These are phyloP conservation scores for Acanthurus tractus DNA, from an alignment of 2,797 vertebrate species.

Conservation along the genomic window DNA sequence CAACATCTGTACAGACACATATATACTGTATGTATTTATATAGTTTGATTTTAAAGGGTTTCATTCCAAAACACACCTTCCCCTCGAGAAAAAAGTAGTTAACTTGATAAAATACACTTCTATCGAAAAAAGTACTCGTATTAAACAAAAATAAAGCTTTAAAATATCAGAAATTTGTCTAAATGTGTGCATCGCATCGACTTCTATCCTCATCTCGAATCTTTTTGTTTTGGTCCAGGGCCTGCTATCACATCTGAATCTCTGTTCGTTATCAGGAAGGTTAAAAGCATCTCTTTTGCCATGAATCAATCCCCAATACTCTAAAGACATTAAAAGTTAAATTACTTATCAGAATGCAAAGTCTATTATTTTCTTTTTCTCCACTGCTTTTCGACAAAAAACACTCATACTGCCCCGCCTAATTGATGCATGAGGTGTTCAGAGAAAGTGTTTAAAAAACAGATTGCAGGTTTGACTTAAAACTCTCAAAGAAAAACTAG, in stretches of 20 bases:
- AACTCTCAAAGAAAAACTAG: slow-evolving; percentile 41
- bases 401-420: background rate
- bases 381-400: slow-evolving; percentile 7
- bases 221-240: slow-evolving; percentile 28
- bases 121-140: slow-evolving; percentile 62
- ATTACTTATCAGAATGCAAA: background rate
- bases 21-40: slow-evolving; percentile 44
- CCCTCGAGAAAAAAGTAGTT: slow-evolving; percentile 42
- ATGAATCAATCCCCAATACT: slow-evolving; percentile 2
- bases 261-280: background rate
- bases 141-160: slow-evolving; percentile 62
- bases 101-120: slow-evolving; percentile 72
- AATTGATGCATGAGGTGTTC: background rate
- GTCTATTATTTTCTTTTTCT: background rate
- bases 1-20: slow-evolving; percentile 58
- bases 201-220: slow-evolving; percentile 11
- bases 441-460: slow-evolving; percentile 13
- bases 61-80: slow-evolving; percentile 69
- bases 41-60: slow-evolving; percentile 67
- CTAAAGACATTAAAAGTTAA: slow-evolving; percentile 8
- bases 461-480: slow-evolving; percentile 15
- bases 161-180: slow-evolving; percentile 43
- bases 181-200: slow-evolving; percentile 7
- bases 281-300: background rate
- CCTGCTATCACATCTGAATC: background rate